Evolutionary conservation across 30 jellyfish, hydroid and myxozoan species (phyloP), one percentile per base, ranked within the genome.

Genomic region (Hydractinia echinata): DNA sequence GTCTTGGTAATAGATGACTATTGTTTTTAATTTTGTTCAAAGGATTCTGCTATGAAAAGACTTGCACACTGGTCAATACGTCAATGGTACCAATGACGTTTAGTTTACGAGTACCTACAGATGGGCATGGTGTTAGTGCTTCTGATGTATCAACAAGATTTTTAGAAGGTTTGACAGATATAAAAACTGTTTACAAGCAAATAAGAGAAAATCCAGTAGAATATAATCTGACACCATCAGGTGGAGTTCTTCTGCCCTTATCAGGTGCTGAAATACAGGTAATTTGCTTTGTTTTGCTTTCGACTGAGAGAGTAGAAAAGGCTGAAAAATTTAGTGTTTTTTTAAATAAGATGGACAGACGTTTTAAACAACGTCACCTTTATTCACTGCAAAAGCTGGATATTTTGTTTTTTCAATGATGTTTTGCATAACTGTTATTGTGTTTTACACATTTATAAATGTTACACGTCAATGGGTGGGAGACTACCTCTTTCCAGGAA

Each of bases 11-110:
- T 67, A 10, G 1, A 15, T 67, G 50, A 67, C 78, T 67, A 10
- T 4, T 30, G 44, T 30, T 30, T 30, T 30, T 2, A 30, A 16
- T 66, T 52, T 16, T 4, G 7, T 15, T 76, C 54, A 55, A 53
- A 93, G 99, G 99, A 16, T 93, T 93, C 76, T 84, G 96, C 5
- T 89, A 87, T 54, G 86, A 78, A 18, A 84, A 87, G 61, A 68
- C 96, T 3, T 93, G 90, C 82, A 77, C 62, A 61, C 83, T 93
- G 50, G 73, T 81, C 90, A 93, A 93, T 77, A 93, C 99, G 61
- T 93, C 99, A 54, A 54, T 79, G 74, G 85, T 93, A 14, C 94
- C 99, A n/a, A 93, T 93, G 96, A 84, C 95, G 18, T 93, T 87
- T 67, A 55, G 7, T 82, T 72, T 93, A 81, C 85, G 89, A 44